phyloP scores from a whole-genome alignment of 1,140 invertebrate genomes.

The Bradynema listronoti region DNA sequence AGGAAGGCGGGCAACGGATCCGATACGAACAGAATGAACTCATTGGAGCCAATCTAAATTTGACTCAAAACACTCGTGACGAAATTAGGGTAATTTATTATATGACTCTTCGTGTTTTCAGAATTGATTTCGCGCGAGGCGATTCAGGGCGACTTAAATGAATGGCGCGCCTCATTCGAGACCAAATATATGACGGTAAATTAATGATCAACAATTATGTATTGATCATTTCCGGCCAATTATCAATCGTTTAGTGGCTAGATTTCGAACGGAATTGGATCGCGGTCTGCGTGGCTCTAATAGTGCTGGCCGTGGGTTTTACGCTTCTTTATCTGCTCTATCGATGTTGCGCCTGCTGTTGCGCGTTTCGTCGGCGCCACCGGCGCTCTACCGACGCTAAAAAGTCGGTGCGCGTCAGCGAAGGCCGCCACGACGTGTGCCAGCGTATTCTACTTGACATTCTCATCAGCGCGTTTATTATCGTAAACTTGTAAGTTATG shows the following conservation, averaged over 20 bases:
- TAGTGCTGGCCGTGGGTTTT: slow-evolving; percentile 32
- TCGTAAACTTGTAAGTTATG: slow-evolving; percentile 45
- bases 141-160: slow-evolving; percentile 10
- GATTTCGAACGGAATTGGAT: slow-evolving; percentile 49
- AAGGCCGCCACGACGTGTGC: slow-evolving; percentile 42
- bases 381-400: neutral
- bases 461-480: slow-evolving; percentile 37
- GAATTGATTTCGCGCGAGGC: slow-evolving; percentile 17
- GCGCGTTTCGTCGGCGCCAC: slow-evolving; percentile 17
- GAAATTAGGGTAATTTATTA: neutral
- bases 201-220: slow-evolving; percentile 4
- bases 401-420: slow-evolving; percentile 25
- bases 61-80: too few species aligned
- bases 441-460: slow-evolving; percentile 42
- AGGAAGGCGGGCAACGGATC: too few species aligned
- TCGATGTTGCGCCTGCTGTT: slow-evolving; percentile 46
- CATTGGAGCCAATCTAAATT: too few species aligned
- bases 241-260: slow-evolving; percentile 37
- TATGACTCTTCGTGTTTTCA: slow-evolving; percentile 8
- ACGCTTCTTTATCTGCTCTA: slow-evolving; percentile 41
- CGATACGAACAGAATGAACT: too few species aligned
- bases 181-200: slow-evolving; percentile 16
- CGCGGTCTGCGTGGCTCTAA: slow-evolving; percentile 18
- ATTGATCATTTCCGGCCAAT: slow-evolving; percentile 2
- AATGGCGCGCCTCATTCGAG: slow-evolving; percentile 25